Evolutionary conservation across 2,797 vertebrate genomes (phyloP).

Genomic region (Hydrophis major): DNA sequence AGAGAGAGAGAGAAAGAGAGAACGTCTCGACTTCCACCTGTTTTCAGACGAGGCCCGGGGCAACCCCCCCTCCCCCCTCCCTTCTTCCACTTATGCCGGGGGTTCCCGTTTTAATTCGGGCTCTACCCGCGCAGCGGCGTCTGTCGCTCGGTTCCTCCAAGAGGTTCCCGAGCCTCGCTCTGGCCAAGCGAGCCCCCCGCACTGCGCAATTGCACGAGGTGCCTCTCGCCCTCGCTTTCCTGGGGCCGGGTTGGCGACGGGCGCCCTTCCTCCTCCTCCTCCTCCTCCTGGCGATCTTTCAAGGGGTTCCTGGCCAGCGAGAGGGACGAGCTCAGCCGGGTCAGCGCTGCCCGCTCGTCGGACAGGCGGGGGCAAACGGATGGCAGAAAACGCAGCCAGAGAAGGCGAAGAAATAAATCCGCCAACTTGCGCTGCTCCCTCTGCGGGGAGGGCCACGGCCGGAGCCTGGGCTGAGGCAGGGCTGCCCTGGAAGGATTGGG

Average conservation of each 20-base stretch:
- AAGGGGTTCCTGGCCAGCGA: slow-evolving; percentile 50
- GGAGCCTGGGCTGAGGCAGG: not conserved
- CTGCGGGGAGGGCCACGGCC: slow-evolving; percentile 45
- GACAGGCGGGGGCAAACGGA: slow-evolving; percentile 53
- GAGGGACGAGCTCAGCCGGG: slow-evolving; percentile 53
- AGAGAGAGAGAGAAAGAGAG: no score
- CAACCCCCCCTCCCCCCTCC: slow-evolving; percentile 13
- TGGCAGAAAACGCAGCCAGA: slow-evolving; percentile 46
- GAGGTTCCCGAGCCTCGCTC: slow-evolving; percentile 24
- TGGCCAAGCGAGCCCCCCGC: slow-evolving; percentile 45
- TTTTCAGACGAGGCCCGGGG: slow-evolving; percentile 83
- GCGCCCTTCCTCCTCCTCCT: slow-evolving; percentile 41
- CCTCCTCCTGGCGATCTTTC: slow-evolving; percentile 45
- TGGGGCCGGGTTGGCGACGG: slow-evolving; percentile 54
- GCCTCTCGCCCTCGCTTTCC: slow-evolving; percentile 53
- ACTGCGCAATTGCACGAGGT: slow-evolving; percentile 61
- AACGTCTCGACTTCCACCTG: slow-evolving; percentile 77
- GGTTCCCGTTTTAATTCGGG: not conserved
- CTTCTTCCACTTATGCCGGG: not conserved
- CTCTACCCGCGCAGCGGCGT: not conserved
- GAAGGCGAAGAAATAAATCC: slow-evolving; percentile 79
- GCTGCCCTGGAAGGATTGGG: not conserved
- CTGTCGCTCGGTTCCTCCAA: not conserved
- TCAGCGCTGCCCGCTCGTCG: slow-evolving; percentile 49
- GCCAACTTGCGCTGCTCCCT: slow-evolving; percentile 43